Base-by-base conservation (phyloP, 2,888 invertebrate genomes). In the Toxonevra muliebris region DNA sequence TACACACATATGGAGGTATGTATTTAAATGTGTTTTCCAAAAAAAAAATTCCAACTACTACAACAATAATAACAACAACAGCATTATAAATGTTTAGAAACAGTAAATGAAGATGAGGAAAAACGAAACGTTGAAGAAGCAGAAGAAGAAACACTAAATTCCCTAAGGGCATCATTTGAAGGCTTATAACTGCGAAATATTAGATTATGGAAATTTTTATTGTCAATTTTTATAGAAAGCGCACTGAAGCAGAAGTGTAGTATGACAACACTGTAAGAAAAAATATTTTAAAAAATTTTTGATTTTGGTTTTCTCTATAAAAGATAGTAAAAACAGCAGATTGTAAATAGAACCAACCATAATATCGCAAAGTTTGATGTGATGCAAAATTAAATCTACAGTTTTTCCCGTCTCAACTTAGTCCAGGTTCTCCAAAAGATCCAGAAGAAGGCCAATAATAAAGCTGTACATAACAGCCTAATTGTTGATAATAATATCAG, bases 121-220 rank as follows among this genome's bases (percentile, higher is more conserved):
- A 48, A 48, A 48, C 12, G 15, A 48, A 48, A 15, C 12, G 15
- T 5, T n/a, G 48, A n/a, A 2, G 53, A 19, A 53, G 19, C 5
- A 17, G 19, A 53, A 53, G 19, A 53, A 4, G 20, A 54, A 57
- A 57, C 69, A 69, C 68, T 69, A 70, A 71, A 74, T 75, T 73
- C 76, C 74, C 76, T 66, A 64, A 69, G 76, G 75, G 69, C 71
- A 69, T 73, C 72, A 75, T 75, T 76, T 75, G 74, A 72, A 73
- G 72, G 71, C 73, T 74, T 74, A 72, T 74, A 75, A 73, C 73
- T 75, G 70, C 69, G 69, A 71, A 68, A 71, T 74, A 75, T 75
- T 75, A 76, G 74, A 73, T 76, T 75, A 75, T 76, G 74, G 73
- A 75, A 72, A 75, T 76, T 71, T 69, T 74, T 71, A 75, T 74